phyloP scores from a whole-genome alignment of 2,113 vertebrate species.

The Notothenia rossii region DNA sequence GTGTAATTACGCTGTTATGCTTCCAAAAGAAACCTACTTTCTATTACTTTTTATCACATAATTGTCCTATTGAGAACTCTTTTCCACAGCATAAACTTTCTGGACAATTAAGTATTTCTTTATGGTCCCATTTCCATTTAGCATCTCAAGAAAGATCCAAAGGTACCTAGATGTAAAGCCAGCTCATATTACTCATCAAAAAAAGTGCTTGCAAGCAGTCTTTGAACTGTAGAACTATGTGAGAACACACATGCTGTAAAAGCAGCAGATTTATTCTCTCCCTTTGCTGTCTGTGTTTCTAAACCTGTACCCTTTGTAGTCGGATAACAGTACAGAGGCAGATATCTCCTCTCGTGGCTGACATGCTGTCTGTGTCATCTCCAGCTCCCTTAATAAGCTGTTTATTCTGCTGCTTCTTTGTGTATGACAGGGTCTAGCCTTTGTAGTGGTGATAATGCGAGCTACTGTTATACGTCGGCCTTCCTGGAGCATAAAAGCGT shows the following conservation, averaged over 20 bases:
- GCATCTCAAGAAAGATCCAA: not conserved
- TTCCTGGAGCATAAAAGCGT: slow-evolving; percentile 34
- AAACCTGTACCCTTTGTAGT: slow-evolving; percentile 52
- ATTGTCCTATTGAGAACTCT: not conserved
- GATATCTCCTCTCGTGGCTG: slow-evolving; percentile 23
- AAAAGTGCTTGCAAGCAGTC: slow-evolving; percentile 3
- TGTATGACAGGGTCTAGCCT: slow-evolving; percentile 40
- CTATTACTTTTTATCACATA: slow-evolving; percentile 10
- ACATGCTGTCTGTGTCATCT: slow-evolving; percentile 48
- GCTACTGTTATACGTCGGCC: slow-evolving; percentile 18
- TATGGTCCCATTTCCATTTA: not conserved
- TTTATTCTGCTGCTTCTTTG: slow-evolving; percentile 49
- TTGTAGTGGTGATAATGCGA: slow-evolving; percentile 57
- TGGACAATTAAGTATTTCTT: not conserved
- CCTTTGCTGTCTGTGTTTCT: slow-evolving; percentile 16
- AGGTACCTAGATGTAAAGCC: not conserved
- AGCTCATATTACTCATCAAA: not conserved
- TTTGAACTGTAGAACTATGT: slow-evolving; percentile 36
- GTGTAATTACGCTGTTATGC: not conserved
- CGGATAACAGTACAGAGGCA: slow-evolving; percentile 46
- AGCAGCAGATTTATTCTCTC: slow-evolving; percentile 9
- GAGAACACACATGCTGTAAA: slow-evolving; percentile 10
- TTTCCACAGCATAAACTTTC: not conserved
- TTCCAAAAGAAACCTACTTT: slow-evolving; percentile 8
- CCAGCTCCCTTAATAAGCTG: slow-evolving; percentile 53